phyloP scores from a whole-genome alignment of 2,113 vertebrate species.

The Australoheros scitulus region DNA sequence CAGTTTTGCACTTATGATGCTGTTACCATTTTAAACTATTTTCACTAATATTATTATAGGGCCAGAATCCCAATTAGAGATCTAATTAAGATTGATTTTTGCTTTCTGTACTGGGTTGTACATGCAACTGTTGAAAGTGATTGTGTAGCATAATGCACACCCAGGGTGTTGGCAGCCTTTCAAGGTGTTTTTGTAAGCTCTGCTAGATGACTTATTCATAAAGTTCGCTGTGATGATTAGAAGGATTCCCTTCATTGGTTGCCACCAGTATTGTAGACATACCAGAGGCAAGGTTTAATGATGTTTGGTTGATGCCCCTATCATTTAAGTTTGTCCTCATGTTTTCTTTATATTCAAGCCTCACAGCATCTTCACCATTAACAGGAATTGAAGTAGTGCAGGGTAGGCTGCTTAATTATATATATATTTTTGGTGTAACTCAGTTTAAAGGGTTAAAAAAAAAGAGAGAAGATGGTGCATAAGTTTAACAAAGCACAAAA shows the following conservation, averaged over 20 bases:
- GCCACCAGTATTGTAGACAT: slow-evolving; percentile 39
- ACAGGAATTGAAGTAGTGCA: slow-evolving; percentile 40
- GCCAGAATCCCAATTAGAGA: not conserved
- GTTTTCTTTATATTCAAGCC: slow-evolving; percentile 46
- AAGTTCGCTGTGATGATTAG: slow-evolving; percentile 71
- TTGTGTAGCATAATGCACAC: slow-evolving; percentile 14
- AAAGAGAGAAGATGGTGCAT: slow-evolving; percentile 31
- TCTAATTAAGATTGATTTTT: not conserved
- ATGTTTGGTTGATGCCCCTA: slow-evolving; percentile 47
- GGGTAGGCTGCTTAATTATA: slow-evolving; percentile 17
- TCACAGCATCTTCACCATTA: slow-evolving; percentile 35
- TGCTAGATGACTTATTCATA: slow-evolving; percentile 72
- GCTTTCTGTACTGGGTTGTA: not conserved
- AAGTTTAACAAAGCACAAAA: slow-evolving; percentile 68
- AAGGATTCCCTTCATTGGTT: slow-evolving; percentile 43
- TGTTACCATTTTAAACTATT: not conserved
- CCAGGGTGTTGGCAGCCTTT: slow-evolving; percentile 53
- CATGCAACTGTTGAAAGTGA: slow-evolving; percentile 20
- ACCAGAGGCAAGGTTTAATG: slow-evolving; percentile 65
- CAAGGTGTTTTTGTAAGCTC: slow-evolving; percentile 32
- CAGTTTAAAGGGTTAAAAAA: not conserved
- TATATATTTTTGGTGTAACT: slow-evolving; percentile 19
- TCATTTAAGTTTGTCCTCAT: slow-evolving; percentile 42
- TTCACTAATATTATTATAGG: not conserved
- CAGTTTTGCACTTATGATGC: not conserved